Evolutionary conservation across 2,113 vertebrate genomes (phyloP).

Genomic region (Ranitomeya variabilis): DNA sequence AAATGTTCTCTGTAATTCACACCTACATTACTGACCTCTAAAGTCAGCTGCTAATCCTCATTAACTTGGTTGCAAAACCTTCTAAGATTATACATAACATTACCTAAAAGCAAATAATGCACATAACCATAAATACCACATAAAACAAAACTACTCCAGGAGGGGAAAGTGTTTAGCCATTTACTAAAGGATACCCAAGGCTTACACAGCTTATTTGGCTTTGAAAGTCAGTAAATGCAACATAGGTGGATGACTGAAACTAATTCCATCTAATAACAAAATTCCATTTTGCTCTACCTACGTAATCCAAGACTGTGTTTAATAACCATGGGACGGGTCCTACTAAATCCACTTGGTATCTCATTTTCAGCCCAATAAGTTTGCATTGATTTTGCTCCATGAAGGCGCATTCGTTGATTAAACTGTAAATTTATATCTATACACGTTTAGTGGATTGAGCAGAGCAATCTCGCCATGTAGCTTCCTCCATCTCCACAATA

Average conservation of each 20-base stretch:
- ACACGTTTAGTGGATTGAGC: not conserved
- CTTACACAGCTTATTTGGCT: not conserved
- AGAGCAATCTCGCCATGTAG: not conserved
- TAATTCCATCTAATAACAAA: conserved; percentile 31
- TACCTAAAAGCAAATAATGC: conserved; percentile 5
- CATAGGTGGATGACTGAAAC: conserved; percentile 16
- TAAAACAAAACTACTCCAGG: not conserved
- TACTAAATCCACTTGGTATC: conserved; percentile 61
- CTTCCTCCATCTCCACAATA: not conserved
- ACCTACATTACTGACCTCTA: conserved; percentile 5
- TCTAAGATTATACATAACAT: not conserved
- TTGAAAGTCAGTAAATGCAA: not conserved
- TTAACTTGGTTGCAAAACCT: conserved; percentile 1
- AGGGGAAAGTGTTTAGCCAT: not conserved
- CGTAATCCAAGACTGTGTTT: not conserved
- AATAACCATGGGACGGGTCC: not conserved
- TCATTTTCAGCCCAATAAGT: conserved; percentile 61
- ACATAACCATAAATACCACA: not conserved
- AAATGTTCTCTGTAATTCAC: conserved; percentile 17
- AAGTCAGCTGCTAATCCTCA: conserved; percentile 1
- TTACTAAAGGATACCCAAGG: not conserved
- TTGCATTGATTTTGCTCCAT: conserved; percentile 49
- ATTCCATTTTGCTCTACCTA: conserved; percentile 8
- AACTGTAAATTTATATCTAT: conserved; percentile 47
- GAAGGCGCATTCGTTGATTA: conserved; percentile 29